Percentiles rank a stretch among this genome's conserved stretches.
Evolutionary conservation across 2,888 invertebrate species (phyloP).

Genomic region (Cataglyphis cursor): DNA sequence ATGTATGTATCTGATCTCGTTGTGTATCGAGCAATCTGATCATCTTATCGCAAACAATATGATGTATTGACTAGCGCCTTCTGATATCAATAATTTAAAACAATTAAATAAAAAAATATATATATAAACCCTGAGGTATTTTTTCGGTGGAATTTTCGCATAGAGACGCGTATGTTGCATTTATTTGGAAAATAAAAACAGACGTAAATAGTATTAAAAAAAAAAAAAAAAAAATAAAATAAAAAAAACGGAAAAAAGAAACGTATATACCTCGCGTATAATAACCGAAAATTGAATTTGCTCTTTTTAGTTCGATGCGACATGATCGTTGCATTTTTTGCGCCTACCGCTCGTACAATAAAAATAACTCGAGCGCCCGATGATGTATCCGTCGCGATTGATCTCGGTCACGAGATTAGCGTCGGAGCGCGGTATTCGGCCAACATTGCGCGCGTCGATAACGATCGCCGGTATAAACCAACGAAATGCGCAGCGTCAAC

Average conservation of each 20-base stretch:
- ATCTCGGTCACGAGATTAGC: conserved; percentile 57
- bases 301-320: conserved; percentile 48
- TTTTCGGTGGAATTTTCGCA: conserved; percentile 15
- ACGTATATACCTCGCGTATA: conserved; percentile 19
- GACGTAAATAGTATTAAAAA: conserved; percentile 4
- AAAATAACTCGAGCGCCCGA: conserved; percentile 29
- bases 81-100: conserved; percentile 1
- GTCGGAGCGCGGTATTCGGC: conserved; percentile 23
- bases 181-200: conserved; percentile 44
- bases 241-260: not conserved
- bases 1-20: not conserved
- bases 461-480: conserved; percentile 44
- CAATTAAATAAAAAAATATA: conserved; percentile 11
- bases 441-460: conserved; percentile 38
- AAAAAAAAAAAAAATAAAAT: not conserved
- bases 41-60: not conserved
- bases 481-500: conserved; percentile 29
- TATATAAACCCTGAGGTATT: conserved; percentile 18
- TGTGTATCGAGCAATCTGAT: not conserved
- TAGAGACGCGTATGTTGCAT: conserved; percentile 11
- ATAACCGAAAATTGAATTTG: conserved; percentile 53
- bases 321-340: conserved; percentile 48
- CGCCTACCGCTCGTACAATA: conserved; percentile 4
- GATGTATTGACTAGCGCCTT: not conserved
- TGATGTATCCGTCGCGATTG: conserved; percentile 48